Percentiles rank a stretch among this genome's conserved stretches.
phyloP scores from a whole-genome alignment of 2,888 invertebrate species.

The Lycaena phlaeas region DNA sequence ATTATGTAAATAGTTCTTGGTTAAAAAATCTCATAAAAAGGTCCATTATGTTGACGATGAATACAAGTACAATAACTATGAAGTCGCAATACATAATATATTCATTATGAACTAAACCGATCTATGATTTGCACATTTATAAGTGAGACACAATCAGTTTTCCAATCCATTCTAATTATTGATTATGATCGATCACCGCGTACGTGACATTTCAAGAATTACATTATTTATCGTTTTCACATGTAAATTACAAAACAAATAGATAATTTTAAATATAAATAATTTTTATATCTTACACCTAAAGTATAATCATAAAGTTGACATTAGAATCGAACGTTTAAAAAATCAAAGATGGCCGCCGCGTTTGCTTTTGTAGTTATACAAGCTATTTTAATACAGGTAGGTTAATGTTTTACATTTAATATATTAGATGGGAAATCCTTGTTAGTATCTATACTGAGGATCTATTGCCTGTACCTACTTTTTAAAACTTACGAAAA shows the following conservation, averaged over 20 bases:
- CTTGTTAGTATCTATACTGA: too few species aligned
- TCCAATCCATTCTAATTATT: background rate
- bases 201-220: conserved; percentile 1
- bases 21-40: too few species aligned
- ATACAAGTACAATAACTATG: too few species aligned
- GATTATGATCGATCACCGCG: background rate
- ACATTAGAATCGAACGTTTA: background rate
- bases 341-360: conserved; percentile 19
- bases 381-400: conserved; percentile 22
- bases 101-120: too few species aligned
- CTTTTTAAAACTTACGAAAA: too few species aligned
- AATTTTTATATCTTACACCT: background rate
- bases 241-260: conserved; percentile 1
- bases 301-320: background rate
- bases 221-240: conserved; percentile 4
- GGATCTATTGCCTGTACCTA: too few species aligned
- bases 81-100: too few species aligned
- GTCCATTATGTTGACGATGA: too few species aligned
- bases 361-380: conserved; percentile 14
- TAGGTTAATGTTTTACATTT: conserved; percentile 11
- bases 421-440: too few species aligned
- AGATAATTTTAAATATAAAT: conserved; percentile 3
- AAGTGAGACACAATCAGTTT: background rate
- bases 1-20: too few species aligned
- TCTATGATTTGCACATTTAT: background rate